Percentiles rank a stretch among this genome's conserved stretches.
Evolutionary conservation across 2,888 invertebrate genomes (phyloP).

Genomic region (Rutpela maculata): DNA sequence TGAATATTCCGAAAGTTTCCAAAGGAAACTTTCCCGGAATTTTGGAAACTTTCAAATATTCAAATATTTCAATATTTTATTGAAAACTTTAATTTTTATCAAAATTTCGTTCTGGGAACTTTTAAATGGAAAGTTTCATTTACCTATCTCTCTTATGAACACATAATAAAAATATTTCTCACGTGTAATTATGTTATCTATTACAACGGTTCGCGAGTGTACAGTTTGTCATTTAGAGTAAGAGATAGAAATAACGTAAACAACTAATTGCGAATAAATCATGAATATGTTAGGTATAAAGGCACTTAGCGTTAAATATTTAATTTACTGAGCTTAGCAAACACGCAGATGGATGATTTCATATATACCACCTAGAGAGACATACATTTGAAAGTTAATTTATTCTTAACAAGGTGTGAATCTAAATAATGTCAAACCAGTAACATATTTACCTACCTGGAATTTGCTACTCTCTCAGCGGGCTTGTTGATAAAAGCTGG

Average conservation of each 20-base stretch:
- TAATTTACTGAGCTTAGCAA: neutral
- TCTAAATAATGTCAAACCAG: conserved; percentile 13
- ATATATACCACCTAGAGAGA: neutral
- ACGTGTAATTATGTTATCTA: no score
- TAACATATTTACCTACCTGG: conserved; percentile 15
- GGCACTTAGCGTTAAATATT: neutral
- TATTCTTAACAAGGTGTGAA: neutral
- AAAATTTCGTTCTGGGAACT: no score
- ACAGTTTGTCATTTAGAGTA: no score
- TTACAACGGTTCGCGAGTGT: no score
- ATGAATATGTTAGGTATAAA: neutral
- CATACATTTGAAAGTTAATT: neutral
- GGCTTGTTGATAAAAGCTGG: conserved; percentile 46
- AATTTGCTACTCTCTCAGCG: conserved; percentile 40
- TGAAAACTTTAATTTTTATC: no score
- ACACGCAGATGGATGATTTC: neutral
- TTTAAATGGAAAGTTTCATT: no score
- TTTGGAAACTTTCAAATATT: no score
- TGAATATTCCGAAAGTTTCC: no score
- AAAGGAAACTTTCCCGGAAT: no score
- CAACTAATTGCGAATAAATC: neutral
- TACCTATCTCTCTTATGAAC: no score
- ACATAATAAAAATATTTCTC: no score
- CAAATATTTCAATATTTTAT: no score
- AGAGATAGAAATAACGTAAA: neutral